These are phyloP conservation scores for Gnathonemus longibarbis DNA, from an alignment of 2,113 vertebrate species.

Conservation along the genomic window DNA sequence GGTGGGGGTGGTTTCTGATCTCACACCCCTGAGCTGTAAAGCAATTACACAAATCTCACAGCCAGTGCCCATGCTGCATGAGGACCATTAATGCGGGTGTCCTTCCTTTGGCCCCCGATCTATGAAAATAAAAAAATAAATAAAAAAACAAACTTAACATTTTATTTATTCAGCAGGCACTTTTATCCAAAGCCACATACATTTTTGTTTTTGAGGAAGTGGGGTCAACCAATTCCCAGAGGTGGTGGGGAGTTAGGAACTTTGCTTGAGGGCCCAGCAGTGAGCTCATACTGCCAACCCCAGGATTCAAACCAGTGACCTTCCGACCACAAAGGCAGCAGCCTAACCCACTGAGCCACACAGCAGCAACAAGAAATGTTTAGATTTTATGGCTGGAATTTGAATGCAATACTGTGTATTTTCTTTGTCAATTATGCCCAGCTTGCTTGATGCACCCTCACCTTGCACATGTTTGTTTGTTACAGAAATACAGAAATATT, in stretches of 20 bases:
- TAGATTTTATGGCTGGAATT: not conserved
- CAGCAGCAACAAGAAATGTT: not conserved
- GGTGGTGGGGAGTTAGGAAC: not conserved
- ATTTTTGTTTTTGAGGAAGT: not conserved
- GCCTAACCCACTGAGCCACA: not conserved
- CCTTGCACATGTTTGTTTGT: not conserved
- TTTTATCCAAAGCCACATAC: not conserved
- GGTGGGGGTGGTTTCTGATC: not conserved
- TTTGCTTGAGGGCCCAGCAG: not conserved
- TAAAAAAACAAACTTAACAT: not conserved
- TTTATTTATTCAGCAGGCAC: not conserved
- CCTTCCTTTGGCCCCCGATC: not conserved
- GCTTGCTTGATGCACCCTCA: not conserved
- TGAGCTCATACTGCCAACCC: not conserved
- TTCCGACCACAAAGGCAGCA: not conserved
- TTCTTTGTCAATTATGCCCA: not conserved
- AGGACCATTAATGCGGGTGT: not conserved
- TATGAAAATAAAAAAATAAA: not conserved
- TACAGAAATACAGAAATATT: not conserved
- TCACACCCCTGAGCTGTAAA: not conserved
- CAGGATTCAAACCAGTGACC: not conserved
- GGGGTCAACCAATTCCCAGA: not conserved
- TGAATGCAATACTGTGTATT: not conserved
- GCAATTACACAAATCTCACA: constrained; percentile 4
- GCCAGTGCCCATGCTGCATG: not conserved